Base-by-base conservation (phyloP, 2,797 vertebrate genomes). In the Myotis planiceps region DNA sequence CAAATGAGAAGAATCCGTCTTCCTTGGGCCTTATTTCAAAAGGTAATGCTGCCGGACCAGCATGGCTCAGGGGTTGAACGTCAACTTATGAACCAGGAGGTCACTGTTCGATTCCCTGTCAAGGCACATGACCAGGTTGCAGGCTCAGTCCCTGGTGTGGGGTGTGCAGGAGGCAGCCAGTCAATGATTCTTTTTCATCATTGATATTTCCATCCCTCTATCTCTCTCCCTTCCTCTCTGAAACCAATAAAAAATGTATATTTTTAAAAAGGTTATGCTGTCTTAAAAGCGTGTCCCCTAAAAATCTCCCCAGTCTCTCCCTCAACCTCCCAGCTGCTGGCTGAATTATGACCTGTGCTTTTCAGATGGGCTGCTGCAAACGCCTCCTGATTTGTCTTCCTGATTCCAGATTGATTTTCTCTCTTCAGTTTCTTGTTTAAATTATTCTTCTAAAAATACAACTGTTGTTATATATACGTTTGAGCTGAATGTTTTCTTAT, bases 371-470 rank as follows among this genome's bases (percentile, higher is more conserved):
- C 10, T 53, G 2, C 13, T 65, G 21, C 25, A 16, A 19, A 16
- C 7, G 3, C 19, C 32, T 68, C 18, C 51, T 32, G 19, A 13
- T 92, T 47, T 82, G 23, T 76, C 39, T 83, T 85, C 14, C 68
- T 94, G 14, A 37, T 6, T 49, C 19, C 5, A 42, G 37, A 76
- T 32, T 42, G 60, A 83, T 21, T 81, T 88, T 78, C n/a, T 53
- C 21, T 27, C 18, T 88, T 88, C 14, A 51, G 9, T 4, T 85
- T 93, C 49, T 72, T 86, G 9, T 81, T 51, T 49, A 63, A 85
- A 78, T 93, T 85, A 66, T 45, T 92, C 76, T 85, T 92, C 21
- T 89, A 65, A 90, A 55, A 51, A 76, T 78, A 51, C 9, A 81
- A 18, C 29, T 60, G 72, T 51, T 6, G 29, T 87, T 69, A 49